Evolutionary conservation across 1,140 invertebrate genomes (phyloP).

Genomic region (Eupristina koningsbergeri): DNA sequence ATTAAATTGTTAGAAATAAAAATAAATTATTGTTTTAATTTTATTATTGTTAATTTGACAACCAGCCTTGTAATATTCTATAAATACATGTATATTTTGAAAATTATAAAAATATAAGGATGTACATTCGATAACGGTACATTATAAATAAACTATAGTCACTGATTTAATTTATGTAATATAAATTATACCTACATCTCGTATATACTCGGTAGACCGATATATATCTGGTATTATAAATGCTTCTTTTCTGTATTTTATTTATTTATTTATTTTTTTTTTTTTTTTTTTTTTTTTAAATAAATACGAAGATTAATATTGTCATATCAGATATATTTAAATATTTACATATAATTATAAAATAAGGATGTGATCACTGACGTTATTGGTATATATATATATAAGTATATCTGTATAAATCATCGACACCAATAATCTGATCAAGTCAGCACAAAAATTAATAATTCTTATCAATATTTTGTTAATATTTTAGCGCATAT

Average conservation of each 20-base stretch:
- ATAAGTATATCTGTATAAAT: too few species aligned
- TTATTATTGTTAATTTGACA: slow-evolving; percentile 13
- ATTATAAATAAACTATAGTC: slow-evolving; percentile 33
- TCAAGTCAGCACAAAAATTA: not conserved
- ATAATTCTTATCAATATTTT: slow-evolving; percentile 18
- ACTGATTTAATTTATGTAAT: slow-evolving; percentile 22
- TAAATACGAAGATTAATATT: not conserved
- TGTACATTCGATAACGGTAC: not conserved
- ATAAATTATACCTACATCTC: slow-evolving; percentile 7
- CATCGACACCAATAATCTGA: not conserved
- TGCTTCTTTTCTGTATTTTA: slow-evolving; percentile 9
- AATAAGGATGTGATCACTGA: slow-evolving; percentile 1
- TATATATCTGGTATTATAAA: slow-evolving; percentile 6
- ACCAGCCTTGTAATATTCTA: not conserved
- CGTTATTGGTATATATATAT: not conserved
- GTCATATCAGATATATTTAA: slow-evolving; percentile 13
- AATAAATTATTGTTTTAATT: slow-evolving; percentile 35
- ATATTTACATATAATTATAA: slow-evolving; percentile 7
- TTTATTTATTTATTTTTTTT: too few species aligned
- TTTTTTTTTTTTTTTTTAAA: slow-evolving; percentile 10
- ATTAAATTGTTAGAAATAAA: not conserved
- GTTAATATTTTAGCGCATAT: not conserved
- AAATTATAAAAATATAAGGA: slow-evolving; percentile 36
- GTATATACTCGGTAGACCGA: not conserved
- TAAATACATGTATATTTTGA: not conserved